Percentiles rank a stretch among this genome's conserved stretches.
These are phyloP conservation scores for Galerucella nymphaeae DNA, from an alignment of 2,888 invertebrate species.

Conservation along the genomic window DNA sequence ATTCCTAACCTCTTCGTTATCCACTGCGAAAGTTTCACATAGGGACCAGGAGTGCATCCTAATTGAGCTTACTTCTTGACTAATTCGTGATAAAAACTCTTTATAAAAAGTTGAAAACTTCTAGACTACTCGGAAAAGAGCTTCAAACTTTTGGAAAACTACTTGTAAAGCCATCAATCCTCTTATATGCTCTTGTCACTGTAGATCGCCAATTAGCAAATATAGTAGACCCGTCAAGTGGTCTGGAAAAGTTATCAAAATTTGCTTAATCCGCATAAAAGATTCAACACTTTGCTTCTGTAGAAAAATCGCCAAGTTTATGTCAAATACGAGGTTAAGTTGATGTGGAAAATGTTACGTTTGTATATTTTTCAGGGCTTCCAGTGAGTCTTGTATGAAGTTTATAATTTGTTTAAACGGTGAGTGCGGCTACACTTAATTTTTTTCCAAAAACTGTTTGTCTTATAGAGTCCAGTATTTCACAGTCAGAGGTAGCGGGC, in stretches of 20 bases:
- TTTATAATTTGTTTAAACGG: too few relatives aligned
- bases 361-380: too few relatives aligned
- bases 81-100: background rate
- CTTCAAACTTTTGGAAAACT: conserved; percentile 31
- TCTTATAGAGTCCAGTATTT: too few relatives aligned
- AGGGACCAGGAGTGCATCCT: conserved; percentile 4
- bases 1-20: conserved; percentile 6
- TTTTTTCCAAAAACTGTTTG: too few relatives aligned
- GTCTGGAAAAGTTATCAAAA: conserved; percentile 7
- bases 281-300: background rate
- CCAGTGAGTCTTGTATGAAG: too few relatives aligned
- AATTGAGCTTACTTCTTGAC: conserved; percentile 13
- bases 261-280: background rate
- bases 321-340: background rate
- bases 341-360: background rate
- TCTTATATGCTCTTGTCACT: conserved; percentile 27
- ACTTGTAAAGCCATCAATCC: conserved; percentile 32
- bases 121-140: conserved; percentile 21
- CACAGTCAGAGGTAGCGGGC: too few relatives aligned
- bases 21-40: background rate
- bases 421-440: too few relatives aligned
- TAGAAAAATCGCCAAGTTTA: background rate
- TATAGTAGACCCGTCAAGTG: conserved; percentile 3
- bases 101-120: conserved; percentile 26
- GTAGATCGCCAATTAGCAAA: conserved; percentile 4